Evolutionary conservation across 2,113 vertebrate genomes (phyloP), one percentile per base, ranked within the genome.

Genomic region (Perca schrenkii): DNA sequence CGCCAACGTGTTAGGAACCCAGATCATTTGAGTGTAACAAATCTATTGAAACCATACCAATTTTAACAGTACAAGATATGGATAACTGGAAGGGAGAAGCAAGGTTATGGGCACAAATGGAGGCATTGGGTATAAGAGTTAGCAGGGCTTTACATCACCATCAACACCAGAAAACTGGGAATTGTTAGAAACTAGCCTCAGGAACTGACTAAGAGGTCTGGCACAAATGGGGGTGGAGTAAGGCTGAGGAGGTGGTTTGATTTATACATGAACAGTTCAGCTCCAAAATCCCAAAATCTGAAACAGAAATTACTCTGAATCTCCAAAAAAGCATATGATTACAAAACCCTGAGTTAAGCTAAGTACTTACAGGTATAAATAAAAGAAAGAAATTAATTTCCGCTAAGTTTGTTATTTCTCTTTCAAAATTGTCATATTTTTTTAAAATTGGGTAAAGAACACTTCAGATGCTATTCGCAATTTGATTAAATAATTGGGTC

Each of bases 181-280:
- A 77, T 52, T 67, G 60, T 77, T 79, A 79, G 25, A 75, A 73
- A 63, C 21, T 36, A 63, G 73, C 74, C 64, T 77, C 52, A 22
- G 53, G 81, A 57, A 25, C 79, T 74, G 63, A 77, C 71, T 74
- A 52, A 74, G 79, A 86, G 86, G 68, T 86, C 61, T 68, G 57
- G 73, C 72, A 72, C 62, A 57, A 40, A 34, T 25, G 49, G 49
- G 66, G 40, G 50, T 0, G 1, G 28, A 70, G 25, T 0, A 57
- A 17, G 52, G 22, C 69, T n/a, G 49, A 72, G 46, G 56, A 72
- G 50, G 40, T 63, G 8, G 19, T 69, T 76, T 82, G 40, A 36
- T 87, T 80, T 64, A 76, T 78, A 46, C 56, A 74, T n/a, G 49
- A 63, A 82, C 14, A 86, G 8, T 49, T 71, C 13, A 31, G 47